Percentiles rank a stretch among this genome's conserved stretches.
Conservation (phyloP, 2,113 vertebrate genomes). For the Uria lomvia region DNA sequence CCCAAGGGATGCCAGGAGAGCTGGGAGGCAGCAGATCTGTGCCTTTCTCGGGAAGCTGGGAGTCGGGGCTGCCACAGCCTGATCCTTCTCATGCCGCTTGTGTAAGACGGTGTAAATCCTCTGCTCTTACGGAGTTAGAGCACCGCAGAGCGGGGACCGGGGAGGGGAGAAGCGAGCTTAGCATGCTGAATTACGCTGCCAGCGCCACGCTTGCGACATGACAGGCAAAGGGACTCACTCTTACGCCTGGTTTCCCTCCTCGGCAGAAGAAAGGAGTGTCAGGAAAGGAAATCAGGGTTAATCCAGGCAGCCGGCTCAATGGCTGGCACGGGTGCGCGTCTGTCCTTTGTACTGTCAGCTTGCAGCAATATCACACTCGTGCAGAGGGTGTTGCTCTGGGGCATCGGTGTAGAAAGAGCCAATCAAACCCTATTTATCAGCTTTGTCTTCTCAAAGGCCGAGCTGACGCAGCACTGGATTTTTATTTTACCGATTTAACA, state of each 20-base stretch:
- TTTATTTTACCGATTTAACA: conserved; percentile 54
- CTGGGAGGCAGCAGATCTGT: not conserved
- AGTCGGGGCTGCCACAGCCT: not conserved
- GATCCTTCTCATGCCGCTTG: not conserved
- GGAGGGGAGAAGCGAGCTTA: not conserved
- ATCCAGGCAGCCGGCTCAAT: conserved; percentile 23
- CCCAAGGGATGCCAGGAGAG: not conserved
- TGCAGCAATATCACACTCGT: conserved; percentile 39
- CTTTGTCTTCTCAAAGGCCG: conserved; percentile 39
- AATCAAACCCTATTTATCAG: conserved; percentile 45
- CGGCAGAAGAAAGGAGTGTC: conserved; percentile 29
- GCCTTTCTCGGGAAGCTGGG: not conserved
- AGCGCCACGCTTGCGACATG: not conserved
- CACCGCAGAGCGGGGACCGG: not conserved
- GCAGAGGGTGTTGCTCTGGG: conserved; percentile 28
- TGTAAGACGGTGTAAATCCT: not conserved
- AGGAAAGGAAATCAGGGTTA: conserved; percentile 39
- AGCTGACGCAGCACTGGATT: conserved; percentile 36
- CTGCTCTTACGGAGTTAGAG: not conserved
- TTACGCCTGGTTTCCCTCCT: not conserved
- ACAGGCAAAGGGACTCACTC: conserved; percentile 13
- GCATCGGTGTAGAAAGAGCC: conserved; percentile 29
- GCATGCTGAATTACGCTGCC: not conserved
- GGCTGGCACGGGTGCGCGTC: not conserved
- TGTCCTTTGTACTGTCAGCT: conserved; percentile 45